Base-by-base conservation (phyloP, 2,888 invertebrate species). In the Drosophila rellima region DNA sequence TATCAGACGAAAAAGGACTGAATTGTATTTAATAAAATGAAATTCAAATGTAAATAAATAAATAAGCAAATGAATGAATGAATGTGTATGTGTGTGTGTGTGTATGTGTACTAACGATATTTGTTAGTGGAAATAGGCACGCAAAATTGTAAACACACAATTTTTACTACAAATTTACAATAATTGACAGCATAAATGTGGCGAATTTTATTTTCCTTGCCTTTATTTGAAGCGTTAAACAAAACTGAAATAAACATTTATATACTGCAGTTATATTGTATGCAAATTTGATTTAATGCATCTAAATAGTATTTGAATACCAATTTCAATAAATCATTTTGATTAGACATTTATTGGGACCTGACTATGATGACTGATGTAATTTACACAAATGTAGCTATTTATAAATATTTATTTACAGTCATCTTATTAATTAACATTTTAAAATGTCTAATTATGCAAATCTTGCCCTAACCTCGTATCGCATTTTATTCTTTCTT, bases 91-190 rank as follows among this genome's bases (percentile, higher is more conserved):
- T 51, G n/a, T n/a, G n/a, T n/a, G 20, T 52, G 5, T 60, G 26
- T 3, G 5, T 29, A 2, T 29, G 15, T 63, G 31, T 70, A 55
- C 35, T 48, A 50, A 47, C n/a, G 51, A 17, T 52, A 69, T 67
- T 80, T 84, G 74, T 68, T 81, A 62, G 68, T 80, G 40, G n/a
- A 67, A 70, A 78, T 82, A 78, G 69, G 59, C 79, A 67, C 66
- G 62, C 63, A 68, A 54, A 39, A 70, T 15, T 35, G 66, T 66
- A 80, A 78, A 82, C 65, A 64, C 44, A 52, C 17, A 51, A 71
- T 74, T 69, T 80, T 73, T 45, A 55, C 59, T 76, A 44, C 70
- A 70, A 69, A 67, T 63, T 56, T 57, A 62, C 55, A 47, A 47
- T 65, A 71, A 74, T 71, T 78, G 51, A 54, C 62, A 74, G 45